phyloP scores from a whole-genome alignment of 2,113 vertebrate genomes.

The Nyctibius bracteatus region DNA sequence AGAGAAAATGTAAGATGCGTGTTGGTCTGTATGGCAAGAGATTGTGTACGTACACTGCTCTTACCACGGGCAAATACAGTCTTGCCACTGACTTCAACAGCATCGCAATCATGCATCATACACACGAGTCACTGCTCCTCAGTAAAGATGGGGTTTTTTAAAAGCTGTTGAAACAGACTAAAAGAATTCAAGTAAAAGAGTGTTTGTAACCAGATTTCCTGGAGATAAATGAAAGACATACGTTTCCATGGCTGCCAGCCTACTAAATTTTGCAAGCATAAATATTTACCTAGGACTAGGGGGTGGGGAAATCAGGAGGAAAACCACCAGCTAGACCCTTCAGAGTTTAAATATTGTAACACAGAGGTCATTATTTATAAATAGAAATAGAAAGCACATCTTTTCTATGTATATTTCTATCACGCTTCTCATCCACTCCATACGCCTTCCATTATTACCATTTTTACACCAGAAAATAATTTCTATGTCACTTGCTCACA shows the following conservation, averaged over 20 bases:
- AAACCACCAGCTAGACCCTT: conserved; percentile 17
- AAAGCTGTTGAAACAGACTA: not conserved
- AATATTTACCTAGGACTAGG: conserved; percentile 55
- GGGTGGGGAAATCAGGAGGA: not conserved
- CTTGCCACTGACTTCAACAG: not conserved
- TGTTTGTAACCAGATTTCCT: conserved; percentile 44
- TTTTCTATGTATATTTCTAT: conserved; percentile 9
- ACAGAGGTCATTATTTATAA: conserved; percentile 52
- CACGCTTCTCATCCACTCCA: not conserved
- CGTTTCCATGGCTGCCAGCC: conserved; percentile 21
- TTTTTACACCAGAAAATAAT: conserved; percentile 49
- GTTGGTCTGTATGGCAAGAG: not conserved
- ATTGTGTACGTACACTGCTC: not conserved
- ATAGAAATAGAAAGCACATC: conserved; percentile 5
- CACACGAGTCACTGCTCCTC: not conserved
- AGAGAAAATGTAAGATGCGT: not conserved
- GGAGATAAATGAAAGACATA: conserved; percentile 46
- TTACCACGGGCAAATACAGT: not conserved
- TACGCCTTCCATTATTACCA: conserved; percentile 46
- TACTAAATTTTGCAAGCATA: conserved; percentile 58
- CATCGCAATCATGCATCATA: accelerated
- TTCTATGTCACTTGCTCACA: conserved; percentile 27
- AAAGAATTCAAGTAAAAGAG: conserved; percentile 32
- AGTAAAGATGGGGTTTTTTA: not conserved
- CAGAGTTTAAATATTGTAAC: conserved; percentile 35